Conservation (phyloP, 2,797 vertebrate species). For the Carduelis carduelis region DNA sequence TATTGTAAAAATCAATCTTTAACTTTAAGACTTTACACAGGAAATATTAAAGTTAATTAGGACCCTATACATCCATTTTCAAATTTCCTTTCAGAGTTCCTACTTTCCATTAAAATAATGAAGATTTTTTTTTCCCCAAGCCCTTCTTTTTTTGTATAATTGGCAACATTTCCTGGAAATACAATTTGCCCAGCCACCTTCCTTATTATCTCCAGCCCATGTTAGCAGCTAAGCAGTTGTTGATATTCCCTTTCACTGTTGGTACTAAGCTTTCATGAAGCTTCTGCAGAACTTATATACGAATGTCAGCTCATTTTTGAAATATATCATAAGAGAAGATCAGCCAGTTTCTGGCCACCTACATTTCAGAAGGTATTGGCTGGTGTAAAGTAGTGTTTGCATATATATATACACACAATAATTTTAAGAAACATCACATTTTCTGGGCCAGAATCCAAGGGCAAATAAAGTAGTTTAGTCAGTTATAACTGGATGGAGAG, state of each 20-base stretch:
- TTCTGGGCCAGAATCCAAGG: constrained; percentile 59
- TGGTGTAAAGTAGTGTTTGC: not conserved
- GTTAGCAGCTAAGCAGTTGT: constrained; percentile 7
- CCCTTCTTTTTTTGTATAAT: not conserved
- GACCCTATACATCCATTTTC: constrained; percentile 34
- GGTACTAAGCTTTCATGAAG: not conserved
- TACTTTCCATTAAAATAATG: constrained; percentile 2
- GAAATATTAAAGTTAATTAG: constrained; percentile 63
- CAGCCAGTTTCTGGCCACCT: constrained; percentile 49
- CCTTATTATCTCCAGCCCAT: not conserved
- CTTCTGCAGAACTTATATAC: constrained; percentile 11
- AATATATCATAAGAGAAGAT: constrained; percentile 40
- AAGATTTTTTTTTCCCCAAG: not conserved
- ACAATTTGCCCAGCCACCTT: not conserved
- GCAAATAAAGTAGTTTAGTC: constrained; percentile 32
- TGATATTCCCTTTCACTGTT: constrained; percentile 37
- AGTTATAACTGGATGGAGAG: constrained; percentile 16
- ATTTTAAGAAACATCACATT: constrained; percentile 61
- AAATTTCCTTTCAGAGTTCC: constrained; percentile 46
- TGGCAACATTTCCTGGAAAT: constrained; percentile 29
- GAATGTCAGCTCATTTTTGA: constrained; percentile 25
- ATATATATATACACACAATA: not conserved
- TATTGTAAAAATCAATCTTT: constrained; percentile 65
- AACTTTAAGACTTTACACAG: constrained; percentile 55
- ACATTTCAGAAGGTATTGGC: constrained; percentile 36